Base-by-base conservation (phyloP, 1,140 invertebrate species). In the Trissolcus basalis region DNA sequence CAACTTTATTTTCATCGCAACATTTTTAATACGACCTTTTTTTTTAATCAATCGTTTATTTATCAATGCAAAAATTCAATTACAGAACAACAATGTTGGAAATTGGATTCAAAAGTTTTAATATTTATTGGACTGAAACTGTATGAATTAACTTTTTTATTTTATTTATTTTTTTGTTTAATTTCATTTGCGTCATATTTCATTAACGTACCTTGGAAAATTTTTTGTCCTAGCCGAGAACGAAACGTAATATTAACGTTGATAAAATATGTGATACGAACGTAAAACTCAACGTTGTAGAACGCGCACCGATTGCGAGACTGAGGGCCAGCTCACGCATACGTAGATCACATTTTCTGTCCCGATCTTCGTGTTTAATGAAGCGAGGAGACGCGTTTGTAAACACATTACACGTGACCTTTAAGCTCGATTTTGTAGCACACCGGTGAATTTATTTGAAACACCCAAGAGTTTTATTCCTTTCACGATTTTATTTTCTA, bases 381-480 rank as follows among this genome's bases (percentile, higher is more conserved):
- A 74, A 67, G 45, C 11, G 50, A 55, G 55, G 32, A 27, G 45
- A 55, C 56, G 41, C 33, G 70, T 67, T 73, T 73, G 70, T 67
- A 67, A 73, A 73, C 63, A 73, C 55, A 10, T 44, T 45, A 61
- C 45, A 67, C 44, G 45, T 60, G 70, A 65, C 70, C 61, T 73
- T 73, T 60, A 49, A 11, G 49, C 35, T 65, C 36, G 35, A 60
- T 49, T 61, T 67, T 60, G 45, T 10, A 14, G 49, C 39, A 59
- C 41, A 64, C 53, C 60, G 54, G 44, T 27, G 19, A 64, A 54
- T 53, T 63, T 19, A 12, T 41, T 53, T 45, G 19, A n/a, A 63
- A 13, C n/a, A n/a, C 45, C 60, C 5, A 1, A 13, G 8, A 35
- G 51, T 64, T 53, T 71, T 27, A 53, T 64, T 63, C 55, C 45